Evolutionary conservation across 1,140 invertebrate species (phyloP), one percentile per base, ranked within the genome.

Genomic region (Idris sp.): DNA sequence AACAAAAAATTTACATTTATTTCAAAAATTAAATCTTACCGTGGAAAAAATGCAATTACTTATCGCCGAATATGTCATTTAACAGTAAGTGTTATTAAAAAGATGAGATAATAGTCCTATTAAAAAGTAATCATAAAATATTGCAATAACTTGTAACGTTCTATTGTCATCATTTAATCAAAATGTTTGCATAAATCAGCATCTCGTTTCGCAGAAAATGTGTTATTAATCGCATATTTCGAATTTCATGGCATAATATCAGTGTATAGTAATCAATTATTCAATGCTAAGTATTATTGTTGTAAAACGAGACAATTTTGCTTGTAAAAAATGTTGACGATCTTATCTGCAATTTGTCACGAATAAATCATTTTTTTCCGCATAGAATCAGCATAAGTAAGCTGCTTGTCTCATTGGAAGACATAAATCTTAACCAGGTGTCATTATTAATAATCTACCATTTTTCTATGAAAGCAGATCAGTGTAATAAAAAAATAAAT

Each of bases 351-450:
- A 22, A 33, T 67, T 67, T 67, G 41, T 56, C 51, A 36, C 0
- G 41, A 15, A 48, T 67, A 41, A 41, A 49, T 68, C 44, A 41
- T 35, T 58, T 58, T 56, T 67, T 56, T 35, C 38, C 11, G 15
- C 10, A 54, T 65, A 54, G 13, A 48, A 26, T 46, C 38, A 48
- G 51, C 61, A 38, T 36, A 30, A 44, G 38, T 36, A 36, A 46
- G 31, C 30, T 14, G 16, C 22, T 36, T 46, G 61, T 54, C 22
- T 46, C 6, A 62, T 40, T 62, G 48, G 26, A 48, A 48, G 30
- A 9, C 44, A 46, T 54, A 54, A 48, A 67, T 67, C 43, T 53
- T 53, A 67, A 67, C 48, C 51, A 56, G 43, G 35, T 48, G 43
- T 56, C 18, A 22, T 48, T 25, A 67, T 67, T 67, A 33, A 56